phyloP scores from a whole-genome alignment of 2,797 vertebrate genomes.

The Acropternis orthonyx region DNA sequence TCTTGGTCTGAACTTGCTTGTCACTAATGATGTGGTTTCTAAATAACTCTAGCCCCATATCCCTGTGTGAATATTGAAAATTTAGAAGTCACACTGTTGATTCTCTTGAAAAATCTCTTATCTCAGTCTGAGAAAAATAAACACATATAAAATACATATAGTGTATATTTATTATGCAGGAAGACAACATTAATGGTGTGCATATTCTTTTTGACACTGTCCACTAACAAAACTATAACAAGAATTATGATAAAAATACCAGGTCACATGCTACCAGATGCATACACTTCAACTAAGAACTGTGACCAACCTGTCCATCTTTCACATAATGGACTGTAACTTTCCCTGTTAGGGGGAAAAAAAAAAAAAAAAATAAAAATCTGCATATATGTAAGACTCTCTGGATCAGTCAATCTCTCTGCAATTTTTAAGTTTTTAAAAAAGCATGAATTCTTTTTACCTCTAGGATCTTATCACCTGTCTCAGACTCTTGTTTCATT shows the following conservation, averaged over 20 bases:
- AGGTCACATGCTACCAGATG: background rate
- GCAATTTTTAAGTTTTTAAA: background rate
- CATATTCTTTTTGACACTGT: background rate
- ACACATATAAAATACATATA: background rate
- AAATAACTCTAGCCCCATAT: slow-evolving; percentile 83
- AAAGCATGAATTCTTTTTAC: background rate
- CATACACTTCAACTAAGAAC: background rate
- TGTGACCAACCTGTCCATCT: background rate
- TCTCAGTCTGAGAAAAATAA: background rate
- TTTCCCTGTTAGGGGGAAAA: background rate
- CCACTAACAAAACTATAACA: background rate
- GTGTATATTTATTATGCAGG: background rate
- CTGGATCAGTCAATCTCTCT: background rate
- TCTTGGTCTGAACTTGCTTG: slow-evolving; percentile 78
- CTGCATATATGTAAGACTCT: background rate
- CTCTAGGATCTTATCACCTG: background rate
- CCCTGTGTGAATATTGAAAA: slow-evolving; percentile 69
- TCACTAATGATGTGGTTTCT: slow-evolving; percentile 80
- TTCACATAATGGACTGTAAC: background rate
- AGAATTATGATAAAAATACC: background rate
- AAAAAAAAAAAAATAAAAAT: background rate
- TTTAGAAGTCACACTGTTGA: background rate
- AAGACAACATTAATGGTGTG: background rate
- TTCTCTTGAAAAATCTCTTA: background rate
- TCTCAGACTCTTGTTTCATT: background rate